These are phyloP conservation scores for Teinopalpus imperialis DNA, from an alignment of 2,888 invertebrate species.

Conservation along the genomic window DNA sequence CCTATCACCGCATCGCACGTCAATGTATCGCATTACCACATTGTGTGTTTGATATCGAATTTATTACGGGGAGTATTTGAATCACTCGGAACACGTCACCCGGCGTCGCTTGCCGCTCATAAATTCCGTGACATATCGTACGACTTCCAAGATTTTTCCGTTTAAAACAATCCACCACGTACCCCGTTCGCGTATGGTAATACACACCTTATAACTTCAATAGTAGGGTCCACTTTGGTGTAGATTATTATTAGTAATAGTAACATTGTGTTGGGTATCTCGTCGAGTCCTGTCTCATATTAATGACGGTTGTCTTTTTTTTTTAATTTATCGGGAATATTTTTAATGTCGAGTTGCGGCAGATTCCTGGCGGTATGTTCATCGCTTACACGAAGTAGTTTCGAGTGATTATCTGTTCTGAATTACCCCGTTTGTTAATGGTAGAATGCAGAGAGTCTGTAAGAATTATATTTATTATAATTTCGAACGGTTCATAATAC, in stretches of 20 bases:
- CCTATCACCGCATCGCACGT: constrained; percentile 65
- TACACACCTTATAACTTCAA: constrained; percentile 36
- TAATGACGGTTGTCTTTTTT: constrained; percentile 56
- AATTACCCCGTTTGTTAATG: constrained; percentile 15
- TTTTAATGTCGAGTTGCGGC: constrained; percentile 33
- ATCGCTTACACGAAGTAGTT: constrained; percentile 31
- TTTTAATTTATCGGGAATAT: constrained; percentile 67
- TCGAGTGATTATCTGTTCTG: constrained; percentile 26
- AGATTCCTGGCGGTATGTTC: constrained; percentile 32
- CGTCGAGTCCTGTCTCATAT: constrained; percentile 60
- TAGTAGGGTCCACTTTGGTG: constrained; percentile 43
- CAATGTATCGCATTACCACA: constrained; percentile 71
- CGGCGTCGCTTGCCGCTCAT: constrained; percentile 60
- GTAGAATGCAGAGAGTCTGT: neutral
- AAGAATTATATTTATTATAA: constrained; percentile 11
- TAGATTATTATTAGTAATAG: constrained; percentile 29
- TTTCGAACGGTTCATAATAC: constrained; percentile 10
- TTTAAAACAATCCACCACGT: constrained; percentile 40
- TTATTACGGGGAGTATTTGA: constrained; percentile 64
- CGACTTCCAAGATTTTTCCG: constrained; percentile 60
- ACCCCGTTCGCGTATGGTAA: constrained; percentile 16
- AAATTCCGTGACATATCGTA: constrained; percentile 75
- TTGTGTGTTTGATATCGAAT: constrained; percentile 73
- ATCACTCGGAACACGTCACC: constrained; percentile 67
- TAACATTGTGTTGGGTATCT: constrained; percentile 50